Conservation (phyloP, 2,888 invertebrate species). For the Mechanitis messenoides region DNA sequence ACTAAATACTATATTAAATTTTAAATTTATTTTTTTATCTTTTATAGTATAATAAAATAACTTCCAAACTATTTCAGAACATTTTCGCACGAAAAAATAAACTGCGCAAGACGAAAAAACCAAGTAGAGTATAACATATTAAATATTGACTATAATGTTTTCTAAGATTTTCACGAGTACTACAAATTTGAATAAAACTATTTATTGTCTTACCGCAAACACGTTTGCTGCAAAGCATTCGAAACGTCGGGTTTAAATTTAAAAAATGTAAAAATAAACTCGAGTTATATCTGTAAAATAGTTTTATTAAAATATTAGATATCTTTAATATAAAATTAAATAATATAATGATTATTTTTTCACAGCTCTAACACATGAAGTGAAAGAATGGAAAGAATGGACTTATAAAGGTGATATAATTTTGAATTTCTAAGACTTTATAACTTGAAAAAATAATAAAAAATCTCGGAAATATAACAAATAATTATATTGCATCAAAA, state of each 20-base stretch:
- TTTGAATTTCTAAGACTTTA: constrained; percentile 6
- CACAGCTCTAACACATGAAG: background rate
- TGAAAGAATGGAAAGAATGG: constrained; percentile 27
- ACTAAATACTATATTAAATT: background rate
- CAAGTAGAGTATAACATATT: constrained; percentile 7
- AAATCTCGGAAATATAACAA: too few relatives aligned
- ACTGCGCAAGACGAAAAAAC: constrained; percentile 1
- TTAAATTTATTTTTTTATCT: background rate
- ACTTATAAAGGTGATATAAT: constrained; percentile 40
- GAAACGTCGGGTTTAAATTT: too few relatives aligned
- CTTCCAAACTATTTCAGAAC: constrained; percentile 13
- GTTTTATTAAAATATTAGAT: too few relatives aligned
- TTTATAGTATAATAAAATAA: background rate
- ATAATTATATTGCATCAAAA: too few relatives aligned
- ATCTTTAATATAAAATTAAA: background rate
- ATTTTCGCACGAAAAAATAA: constrained; percentile 5
- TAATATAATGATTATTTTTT: background rate
- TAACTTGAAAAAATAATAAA: background rate
- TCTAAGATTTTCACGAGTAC: too few relatives aligned
- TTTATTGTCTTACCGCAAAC: too few relatives aligned
- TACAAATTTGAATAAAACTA: too few relatives aligned
- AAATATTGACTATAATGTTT: too few relatives aligned
- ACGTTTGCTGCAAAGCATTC: too few relatives aligned
- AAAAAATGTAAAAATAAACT: too few relatives aligned
- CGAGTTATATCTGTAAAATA: too few relatives aligned